A percentile compares a stretch with the other conserved stretches of the same genome.
These are phyloP conservation scores for Craseonycteris thonglongyai DNA, from an alignment of 2,113 vertebrate genomes.

Conservation along the genomic window DNA sequence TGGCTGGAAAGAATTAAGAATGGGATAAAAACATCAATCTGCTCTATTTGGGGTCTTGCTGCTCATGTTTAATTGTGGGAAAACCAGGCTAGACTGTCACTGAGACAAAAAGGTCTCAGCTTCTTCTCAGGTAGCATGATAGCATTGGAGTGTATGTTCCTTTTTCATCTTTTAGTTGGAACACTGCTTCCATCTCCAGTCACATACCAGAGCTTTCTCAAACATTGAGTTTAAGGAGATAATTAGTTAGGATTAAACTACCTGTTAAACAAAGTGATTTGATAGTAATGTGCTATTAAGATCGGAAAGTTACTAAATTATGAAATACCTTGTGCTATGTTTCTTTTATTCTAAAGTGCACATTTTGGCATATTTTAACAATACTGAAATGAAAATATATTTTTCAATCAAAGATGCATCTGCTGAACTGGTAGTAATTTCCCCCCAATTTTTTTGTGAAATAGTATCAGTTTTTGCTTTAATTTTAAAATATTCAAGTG, in stretches of 20 bases:
- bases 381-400: background rate
- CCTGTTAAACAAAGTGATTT: background rate
- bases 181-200: too few relatives aligned
- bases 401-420: background rate
- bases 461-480: background rate
- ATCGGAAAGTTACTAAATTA: background rate
- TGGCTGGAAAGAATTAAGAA: background rate
- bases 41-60: background rate
- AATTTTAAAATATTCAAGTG: constrained; percentile 13
- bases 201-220: background rate
- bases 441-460: background rate
- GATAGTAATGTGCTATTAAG: background rate
- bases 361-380: background rate
- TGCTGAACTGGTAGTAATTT: background rate
- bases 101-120: too few relatives aligned
- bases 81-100: background rate
- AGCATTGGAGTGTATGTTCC: background rate
- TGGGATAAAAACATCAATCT: background rate
- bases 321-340: background rate
- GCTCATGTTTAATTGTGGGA: background rate
- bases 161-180: accelerated
- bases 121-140: background rate
- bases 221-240: background rate
- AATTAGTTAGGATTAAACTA: background rate
- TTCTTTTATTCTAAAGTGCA: background rate